These are phyloP conservation scores for Megaceryle alcyon DNA, from an alignment of 2,797 vertebrate genomes.

Conservation along the genomic window DNA sequence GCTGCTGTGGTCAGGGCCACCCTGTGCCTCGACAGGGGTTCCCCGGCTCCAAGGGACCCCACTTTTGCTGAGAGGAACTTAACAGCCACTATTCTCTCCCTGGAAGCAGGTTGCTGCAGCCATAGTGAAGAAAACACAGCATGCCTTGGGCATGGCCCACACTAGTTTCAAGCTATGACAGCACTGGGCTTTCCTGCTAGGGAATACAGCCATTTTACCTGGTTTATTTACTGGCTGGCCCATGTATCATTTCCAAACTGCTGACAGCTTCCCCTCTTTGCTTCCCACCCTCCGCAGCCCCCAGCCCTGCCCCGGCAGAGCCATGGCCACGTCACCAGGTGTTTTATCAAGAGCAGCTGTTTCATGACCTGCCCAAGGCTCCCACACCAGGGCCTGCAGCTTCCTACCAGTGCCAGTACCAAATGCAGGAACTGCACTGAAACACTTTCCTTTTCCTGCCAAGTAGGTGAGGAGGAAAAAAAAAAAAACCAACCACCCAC, in stretches of 20 bases:
- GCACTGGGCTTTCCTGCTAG: not conserved
- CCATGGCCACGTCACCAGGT: fast-evolving
- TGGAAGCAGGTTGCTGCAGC: not conserved
- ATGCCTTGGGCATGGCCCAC: not conserved
- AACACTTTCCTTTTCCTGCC: not conserved
- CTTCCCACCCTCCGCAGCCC: not conserved
- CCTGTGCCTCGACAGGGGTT: fast-evolving
- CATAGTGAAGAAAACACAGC: not conserved
- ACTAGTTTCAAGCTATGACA: fast-evolving
- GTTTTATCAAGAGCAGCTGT: not conserved
- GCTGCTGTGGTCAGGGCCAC: fast-evolving
- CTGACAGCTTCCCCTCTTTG: not conserved
- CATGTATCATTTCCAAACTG: not conserved
- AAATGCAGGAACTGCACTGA: not conserved
- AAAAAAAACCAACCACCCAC: not conserved
- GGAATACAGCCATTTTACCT: not conserved
- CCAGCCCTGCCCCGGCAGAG: not conserved
- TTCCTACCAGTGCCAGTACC: not conserved
- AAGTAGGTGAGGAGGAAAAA: not conserved
- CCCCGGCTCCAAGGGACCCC: not conserved
- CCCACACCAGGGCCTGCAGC: not conserved
- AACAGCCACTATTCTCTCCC: fast-evolving
- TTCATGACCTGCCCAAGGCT: not conserved
- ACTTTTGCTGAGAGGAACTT: fast-evolving
- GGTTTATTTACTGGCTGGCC: not conserved